phyloP scores from a whole-genome alignment of 2,797 vertebrate genomes.

The Cygnus olor region DNA sequence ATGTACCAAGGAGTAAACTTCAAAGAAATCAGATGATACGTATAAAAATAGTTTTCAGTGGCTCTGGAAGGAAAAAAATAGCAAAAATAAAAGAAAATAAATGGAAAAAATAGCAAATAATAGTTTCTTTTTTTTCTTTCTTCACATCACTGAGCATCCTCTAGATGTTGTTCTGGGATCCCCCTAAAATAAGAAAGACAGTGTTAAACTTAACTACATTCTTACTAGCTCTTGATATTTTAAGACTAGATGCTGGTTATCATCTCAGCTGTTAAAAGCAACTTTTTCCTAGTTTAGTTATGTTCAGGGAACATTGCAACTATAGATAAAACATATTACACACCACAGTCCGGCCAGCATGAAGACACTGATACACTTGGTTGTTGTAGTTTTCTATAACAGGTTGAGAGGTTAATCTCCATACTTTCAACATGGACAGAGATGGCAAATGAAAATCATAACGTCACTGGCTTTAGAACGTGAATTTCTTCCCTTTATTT shows the following conservation, averaged over 20 bases:
- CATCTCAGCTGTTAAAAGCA: neutral
- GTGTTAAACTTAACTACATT: neutral
- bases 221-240: neutral
- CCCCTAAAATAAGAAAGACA: conserved; percentile 79
- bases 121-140: conserved; percentile 16
- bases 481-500: neutral
- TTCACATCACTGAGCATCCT: conserved; percentile 95
- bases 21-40: conserved; percentile 72
- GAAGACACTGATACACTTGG: neutral
- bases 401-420: neutral
- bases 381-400: accelerated
- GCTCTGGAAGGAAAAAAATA: conserved; percentile 76
- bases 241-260: neutral
- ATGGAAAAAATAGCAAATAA: conserved; percentile 8
- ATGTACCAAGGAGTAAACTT: conserved; percentile 70
- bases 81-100: conserved; percentile 50
- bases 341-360: accelerated
- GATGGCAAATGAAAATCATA: neutral
- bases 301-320: neutral
- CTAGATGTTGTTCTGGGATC: conserved; percentile 87
- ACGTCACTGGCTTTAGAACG: neutral
- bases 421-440: neutral
- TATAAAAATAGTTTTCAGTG: conserved; percentile 86
- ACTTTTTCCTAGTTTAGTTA: neutral
- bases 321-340: neutral